These are phyloP conservation scores for human (Homo sapiens) DNA, from an alignment of 2,113 vertebrate species.

Conservation along the genomic window DNA sequence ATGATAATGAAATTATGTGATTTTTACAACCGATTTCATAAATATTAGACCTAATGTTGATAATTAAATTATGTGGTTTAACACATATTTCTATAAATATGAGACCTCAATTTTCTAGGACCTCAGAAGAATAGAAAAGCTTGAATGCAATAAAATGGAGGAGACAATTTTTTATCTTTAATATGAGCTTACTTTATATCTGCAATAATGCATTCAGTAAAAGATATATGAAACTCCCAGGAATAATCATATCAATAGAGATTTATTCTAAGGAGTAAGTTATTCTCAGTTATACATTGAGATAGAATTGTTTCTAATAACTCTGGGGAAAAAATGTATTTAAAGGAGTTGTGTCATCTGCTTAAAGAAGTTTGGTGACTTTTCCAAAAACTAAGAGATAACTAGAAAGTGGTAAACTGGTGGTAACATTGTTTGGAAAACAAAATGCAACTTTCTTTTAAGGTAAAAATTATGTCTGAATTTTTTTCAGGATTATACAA, in stretches of 20 bases:
- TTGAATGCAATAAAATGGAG: background rate
- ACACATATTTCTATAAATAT: background rate
- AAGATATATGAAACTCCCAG: background rate
- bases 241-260: background rate
- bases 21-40: background rate
- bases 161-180: background rate
- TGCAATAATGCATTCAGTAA: background rate
- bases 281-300: background rate
- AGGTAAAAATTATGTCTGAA: background rate
- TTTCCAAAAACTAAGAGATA: background rate
- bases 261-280: background rate
- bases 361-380: background rate
- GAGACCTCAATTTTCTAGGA: background rate
- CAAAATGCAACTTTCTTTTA: background rate
- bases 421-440: background rate
- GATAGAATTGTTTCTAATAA: background rate
- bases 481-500: background rate
- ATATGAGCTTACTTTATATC: background rate
- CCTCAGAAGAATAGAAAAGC: background rate
- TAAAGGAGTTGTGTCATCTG: background rate
- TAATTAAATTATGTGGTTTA: background rate
- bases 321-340: background rate
- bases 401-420: background rate
- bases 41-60: background rate
- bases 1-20: background rate